Base-by-base conservation (phyloP, 1,140 invertebrate species). In the Drosophila novamexicana region DNA sequence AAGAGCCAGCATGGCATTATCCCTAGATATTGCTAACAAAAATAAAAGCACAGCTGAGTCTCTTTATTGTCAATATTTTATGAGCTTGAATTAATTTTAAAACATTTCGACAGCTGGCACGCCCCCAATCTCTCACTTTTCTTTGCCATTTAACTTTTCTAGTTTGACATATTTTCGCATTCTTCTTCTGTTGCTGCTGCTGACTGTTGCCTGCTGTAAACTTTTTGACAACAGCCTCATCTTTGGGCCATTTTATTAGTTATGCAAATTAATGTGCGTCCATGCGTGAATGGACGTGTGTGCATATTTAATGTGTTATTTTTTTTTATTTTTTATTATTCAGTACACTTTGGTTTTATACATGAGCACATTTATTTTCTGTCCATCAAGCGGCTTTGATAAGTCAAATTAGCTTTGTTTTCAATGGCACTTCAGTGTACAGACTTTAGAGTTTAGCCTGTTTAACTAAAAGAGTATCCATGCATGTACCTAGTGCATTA, bases 61-160 rank as follows among this genome's bases (percentile, higher is more conserved):
- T 34, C 29, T 58, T 77, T 79, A 76, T 78, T 72, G 75, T 89
- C 81, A 89, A 89, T 89, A 89, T 89, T 89, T 89, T 81, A 89
- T 85, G 77, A 89, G 84, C 81, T 78, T 79, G 85, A 89, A 89
- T 89, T 89, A 89, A 89, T 89, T 89, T 83, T 70, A 75, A 81
- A 79, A 83, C 77, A 83, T 80, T 76, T 80, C 61, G 50, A 84
- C 82, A 86, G 82, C 81, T 85, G 81, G 49, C 69, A 67, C 64
- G 7, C 9, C 40, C 40, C 9, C 49, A 56, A 56, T 63, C 66
- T 58, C 58, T 67, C 50, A 72, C 71, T 71, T 79, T 82, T 76
- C 67, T 77, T 77, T 89, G 79, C 78, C 73, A 75, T 82, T 56
- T 50, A 72, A 88, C 72, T 83, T 86, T 77, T 77, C 63, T 71